Base-by-base conservation (phyloP, 2,888 invertebrate species). In the Ophion ellenae region DNA sequence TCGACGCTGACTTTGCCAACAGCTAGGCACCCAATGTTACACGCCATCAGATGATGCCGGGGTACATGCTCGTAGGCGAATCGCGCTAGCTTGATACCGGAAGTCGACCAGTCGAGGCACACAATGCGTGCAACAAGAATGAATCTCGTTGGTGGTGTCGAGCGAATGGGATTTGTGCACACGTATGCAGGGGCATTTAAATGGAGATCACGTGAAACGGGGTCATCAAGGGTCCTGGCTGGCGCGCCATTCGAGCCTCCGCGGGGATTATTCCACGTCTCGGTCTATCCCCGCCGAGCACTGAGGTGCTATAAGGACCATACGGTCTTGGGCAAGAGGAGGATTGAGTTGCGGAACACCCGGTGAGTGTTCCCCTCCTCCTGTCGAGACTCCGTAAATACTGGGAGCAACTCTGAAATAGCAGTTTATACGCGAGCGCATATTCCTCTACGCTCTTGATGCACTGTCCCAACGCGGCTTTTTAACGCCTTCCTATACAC, bases 331-430 rank as follows among this genome's bases (percentile, higher is more conserved):
- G 53, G 86, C 66, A 86, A 84, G 83, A 81, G 86, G 81, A 84
- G 81, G 81, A 74, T 86, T 81, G 83, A 84, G 86, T 84, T 86
- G 84, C 81, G 78, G 74, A 81, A 74, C 75, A 69, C 78, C 85
- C 36, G 75, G 78, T 45, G 74, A 74, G 74, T 74, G 32, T 74
- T 81, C 59, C 45, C 53, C 59, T 79, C 81, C 53, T 64, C 75
- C 73, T 74, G 78, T 81, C 77, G 75, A 75, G 85, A 83, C 83
- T 88, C 67, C 32, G 83, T 85, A 83, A 87, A 87, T 88, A 87
- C 85, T 87, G 80, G 86, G 85, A 88, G 87, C 84, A 77, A 82
- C 85, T 81, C 20, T 83, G 28, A 73, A 83, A 77, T 77, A 77
- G 81, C 47, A 53, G 66, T 40, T 6, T 73, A 73, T 63, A 67